Conservation (phyloP, 2,113 vertebrate species). For the Elephantulus edwardii region DNA sequence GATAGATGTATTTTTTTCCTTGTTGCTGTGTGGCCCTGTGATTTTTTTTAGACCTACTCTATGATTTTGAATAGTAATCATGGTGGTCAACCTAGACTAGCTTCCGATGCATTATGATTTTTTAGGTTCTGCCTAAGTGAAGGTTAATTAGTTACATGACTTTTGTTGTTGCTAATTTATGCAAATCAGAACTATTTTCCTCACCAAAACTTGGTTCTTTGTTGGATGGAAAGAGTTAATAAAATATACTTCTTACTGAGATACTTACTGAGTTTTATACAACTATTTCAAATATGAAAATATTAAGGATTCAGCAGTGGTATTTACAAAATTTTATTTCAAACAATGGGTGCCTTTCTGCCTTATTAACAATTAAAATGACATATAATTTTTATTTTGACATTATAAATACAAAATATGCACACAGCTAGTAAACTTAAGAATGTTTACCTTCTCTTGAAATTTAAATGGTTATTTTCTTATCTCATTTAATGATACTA, state of each 20-base stretch:
- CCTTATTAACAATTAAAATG: slow-evolving; percentile 51
- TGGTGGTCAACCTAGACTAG: not conserved
- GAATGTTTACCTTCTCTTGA: slow-evolving; percentile 49
- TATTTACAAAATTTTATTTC: slow-evolving; percentile 32
- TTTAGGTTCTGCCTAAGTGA: not conserved
- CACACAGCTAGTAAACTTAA: slow-evolving; percentile 24
- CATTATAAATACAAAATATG: slow-evolving; percentile 50
- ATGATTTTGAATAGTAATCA: not conserved
- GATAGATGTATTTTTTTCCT: not conserved
- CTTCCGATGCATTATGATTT: not conserved
- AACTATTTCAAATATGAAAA: slow-evolving; percentile 44
- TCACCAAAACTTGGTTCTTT: not conserved
- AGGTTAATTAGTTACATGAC: not conserved
- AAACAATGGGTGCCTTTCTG: slow-evolving; percentile 50
- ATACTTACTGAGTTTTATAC: slow-evolving; percentile 16
- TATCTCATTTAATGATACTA: slow-evolving; percentile 44
- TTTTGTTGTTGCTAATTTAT: not conserved
- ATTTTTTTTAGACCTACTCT: not conserved
- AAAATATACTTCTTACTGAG: slow-evolving; percentile 35
- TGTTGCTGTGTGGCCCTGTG: not conserved
- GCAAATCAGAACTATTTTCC: not conserved
- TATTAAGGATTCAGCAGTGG: slow-evolving; percentile 43
- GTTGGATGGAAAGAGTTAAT: not conserved
- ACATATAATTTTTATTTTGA: slow-evolving; percentile 65
- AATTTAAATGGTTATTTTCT: slow-evolving; percentile 45